Conservation (phyloP, 2,113 vertebrate genomes). For the Philantomba maxwellii region DNA sequence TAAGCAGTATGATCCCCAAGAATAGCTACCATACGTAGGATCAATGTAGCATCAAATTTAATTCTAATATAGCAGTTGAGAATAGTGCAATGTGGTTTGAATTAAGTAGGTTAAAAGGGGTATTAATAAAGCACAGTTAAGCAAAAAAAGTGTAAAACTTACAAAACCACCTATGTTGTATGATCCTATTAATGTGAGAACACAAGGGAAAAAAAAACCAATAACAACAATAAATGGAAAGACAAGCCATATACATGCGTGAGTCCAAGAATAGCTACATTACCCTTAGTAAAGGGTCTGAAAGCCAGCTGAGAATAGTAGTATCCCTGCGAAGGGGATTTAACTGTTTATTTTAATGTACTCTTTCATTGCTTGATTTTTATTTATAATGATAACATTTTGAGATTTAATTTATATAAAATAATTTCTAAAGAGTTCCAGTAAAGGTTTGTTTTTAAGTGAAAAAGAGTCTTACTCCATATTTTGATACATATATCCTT, state of each 20-base stretch:
- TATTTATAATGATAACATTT: neutral
- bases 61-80: neutral
- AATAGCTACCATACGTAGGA: neutral
- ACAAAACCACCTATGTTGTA: neutral
- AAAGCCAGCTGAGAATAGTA: neutral
- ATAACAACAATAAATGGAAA: neutral
- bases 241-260: fast-evolving
- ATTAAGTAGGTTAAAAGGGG: neutral
- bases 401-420: neutral
- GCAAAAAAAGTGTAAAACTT: neutral
- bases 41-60: conserved; percentile 20
- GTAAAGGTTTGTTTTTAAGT: neutral
- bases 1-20: neutral
- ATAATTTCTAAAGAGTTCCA: neutral
- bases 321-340: neutral
- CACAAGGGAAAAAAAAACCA: neutral
- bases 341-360: neutral
- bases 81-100: neutral
- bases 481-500: neutral
- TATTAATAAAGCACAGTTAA: neutral
- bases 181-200: neutral
- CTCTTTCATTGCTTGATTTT: neutral
- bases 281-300: neutral
- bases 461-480: neutral
- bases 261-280: neutral